Evolutionary conservation across 2,888 invertebrate species (phyloP).

Genomic region (Patella ulyssiponensis): DNA sequence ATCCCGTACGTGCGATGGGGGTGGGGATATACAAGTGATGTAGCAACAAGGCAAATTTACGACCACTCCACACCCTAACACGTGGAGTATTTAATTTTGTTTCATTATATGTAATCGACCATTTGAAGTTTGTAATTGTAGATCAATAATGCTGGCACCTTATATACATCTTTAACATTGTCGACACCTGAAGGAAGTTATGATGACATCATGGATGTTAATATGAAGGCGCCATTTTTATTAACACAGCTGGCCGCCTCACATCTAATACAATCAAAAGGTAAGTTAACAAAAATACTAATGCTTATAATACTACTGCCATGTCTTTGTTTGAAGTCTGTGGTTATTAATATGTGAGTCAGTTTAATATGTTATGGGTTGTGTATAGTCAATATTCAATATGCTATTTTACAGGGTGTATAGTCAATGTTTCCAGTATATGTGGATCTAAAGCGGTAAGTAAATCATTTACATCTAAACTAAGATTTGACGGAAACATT

Average conservation of each 20-base stretch:
- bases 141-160: slow-evolving; percentile 55
- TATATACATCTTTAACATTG: slow-evolving; percentile 28
- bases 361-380: no score
- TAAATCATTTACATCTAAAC: neutral
- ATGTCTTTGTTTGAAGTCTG: no score
- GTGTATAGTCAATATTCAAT: neutral
- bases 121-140: slow-evolving; percentile 21
- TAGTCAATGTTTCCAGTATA: slow-evolving; percentile 58
- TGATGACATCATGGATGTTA: slow-evolving; percentile 48
- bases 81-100: neutral
- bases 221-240: slow-evolving; percentile 45
- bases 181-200: slow-evolving; percentile 40
- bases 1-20: no score
- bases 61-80: no score
- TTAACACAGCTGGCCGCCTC: slow-evolving; percentile 47
- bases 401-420: slow-evolving; percentile 45
- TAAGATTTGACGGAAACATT: no score
- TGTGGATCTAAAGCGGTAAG: slow-evolving; percentile 49
- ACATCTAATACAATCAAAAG: slow-evolving; percentile 47
- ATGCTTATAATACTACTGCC: no score
- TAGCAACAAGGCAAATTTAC: no score
- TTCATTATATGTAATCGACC: neutral
- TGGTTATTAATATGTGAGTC: no score
- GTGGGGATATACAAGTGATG: no score
- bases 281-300: slow-evolving; percentile 22